phyloP scores from a whole-genome alignment of 2,113 vertebrate genomes.

The Pteropus alecto region DNA sequence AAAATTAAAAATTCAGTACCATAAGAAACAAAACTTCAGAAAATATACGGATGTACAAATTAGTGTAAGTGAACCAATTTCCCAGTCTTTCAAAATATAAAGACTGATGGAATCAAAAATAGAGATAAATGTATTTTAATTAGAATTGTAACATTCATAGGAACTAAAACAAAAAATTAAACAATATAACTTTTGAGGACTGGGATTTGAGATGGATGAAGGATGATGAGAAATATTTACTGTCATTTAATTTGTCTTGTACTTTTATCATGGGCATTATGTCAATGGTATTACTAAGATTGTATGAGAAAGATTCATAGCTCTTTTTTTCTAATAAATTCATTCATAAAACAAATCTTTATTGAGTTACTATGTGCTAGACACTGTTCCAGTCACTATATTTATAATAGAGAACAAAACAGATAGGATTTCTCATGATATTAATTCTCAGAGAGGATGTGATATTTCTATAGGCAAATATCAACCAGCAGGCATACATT shows the following conservation, averaged over 20 bases:
- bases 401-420: neutral
- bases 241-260: neutral
- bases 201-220: neutral
- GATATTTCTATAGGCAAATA: neutral
- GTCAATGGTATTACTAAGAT: neutral
- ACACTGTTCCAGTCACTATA: neutral
- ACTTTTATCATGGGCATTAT: neutral
- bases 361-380: neutral
- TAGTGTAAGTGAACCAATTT: neutral
- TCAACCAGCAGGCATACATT: neutral
- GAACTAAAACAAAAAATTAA: neutral
- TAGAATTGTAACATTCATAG: neutral
- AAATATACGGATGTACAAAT: neutral
- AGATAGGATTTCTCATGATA: neutral
- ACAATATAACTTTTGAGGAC: neutral
- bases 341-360: neutral
- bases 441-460: neutral
- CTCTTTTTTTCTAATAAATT: neutral
- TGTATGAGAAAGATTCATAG: fast-evolving
- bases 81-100: neutral
- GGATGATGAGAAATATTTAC: neutral
- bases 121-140: neutral
- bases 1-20: neutral
- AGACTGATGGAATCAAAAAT: neutral
- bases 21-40: neutral